These are phyloP conservation scores for Dallia pectoralis DNA, from an alignment of 2,797 vertebrate species.

Conservation along the genomic window DNA sequence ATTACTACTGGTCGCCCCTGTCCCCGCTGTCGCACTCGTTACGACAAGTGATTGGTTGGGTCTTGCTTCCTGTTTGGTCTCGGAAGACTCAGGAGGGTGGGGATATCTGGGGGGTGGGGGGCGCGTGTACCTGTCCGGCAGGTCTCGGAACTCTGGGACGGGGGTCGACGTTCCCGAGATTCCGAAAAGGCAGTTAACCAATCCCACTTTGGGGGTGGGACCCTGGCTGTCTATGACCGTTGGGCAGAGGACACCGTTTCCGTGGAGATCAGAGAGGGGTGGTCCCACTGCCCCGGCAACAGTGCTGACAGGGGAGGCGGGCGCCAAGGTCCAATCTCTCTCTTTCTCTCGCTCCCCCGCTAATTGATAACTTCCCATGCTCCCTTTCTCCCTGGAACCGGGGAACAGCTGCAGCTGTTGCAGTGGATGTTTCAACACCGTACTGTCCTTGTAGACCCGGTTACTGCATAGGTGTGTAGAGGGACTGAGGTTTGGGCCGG, in stretches of 20 bases:
- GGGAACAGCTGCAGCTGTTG: slow-evolving; percentile 49
- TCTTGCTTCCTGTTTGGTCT: slow-evolving; percentile 86
- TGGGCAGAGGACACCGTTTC: slow-evolving; percentile 86
- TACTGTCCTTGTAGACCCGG: slow-evolving; percentile 85
- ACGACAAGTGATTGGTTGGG: slow-evolving; percentile 87
- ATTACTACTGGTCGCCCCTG: slow-evolving; percentile 79
- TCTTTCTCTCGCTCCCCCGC: slow-evolving; percentile 89
- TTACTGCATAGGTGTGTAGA: slow-evolving; percentile 86
- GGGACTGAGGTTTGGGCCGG: slow-evolving; percentile 35
- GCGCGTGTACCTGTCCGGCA: slow-evolving; percentile 78
- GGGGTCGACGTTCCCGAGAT: slow-evolving; percentile 60
- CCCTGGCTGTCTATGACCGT: slow-evolving; percentile 83
- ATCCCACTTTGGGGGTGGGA: slow-evolving; percentile 78
- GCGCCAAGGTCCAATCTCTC: slow-evolving; percentile 88
- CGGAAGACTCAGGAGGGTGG: slow-evolving; percentile 84
- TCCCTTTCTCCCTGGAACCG: slow-evolving; percentile 81
- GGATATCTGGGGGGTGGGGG: slow-evolving; percentile 84
- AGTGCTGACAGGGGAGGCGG: slow-evolving; percentile 88
- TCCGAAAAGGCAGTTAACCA: slow-evolving; percentile 93
- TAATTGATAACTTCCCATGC: slow-evolving; percentile 80
- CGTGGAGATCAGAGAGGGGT: slow-evolving; percentile 74
- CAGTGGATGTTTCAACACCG: slow-evolving; percentile 46
- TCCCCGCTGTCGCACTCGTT: slow-evolving; percentile 77
- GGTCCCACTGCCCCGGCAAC: slow-evolving; percentile 80
- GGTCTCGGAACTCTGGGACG: slow-evolving; percentile 85